These are phyloP conservation scores for Myotis daubentonii DNA, from an alignment of 2,797 vertebrate species.

Conservation along the genomic window DNA sequence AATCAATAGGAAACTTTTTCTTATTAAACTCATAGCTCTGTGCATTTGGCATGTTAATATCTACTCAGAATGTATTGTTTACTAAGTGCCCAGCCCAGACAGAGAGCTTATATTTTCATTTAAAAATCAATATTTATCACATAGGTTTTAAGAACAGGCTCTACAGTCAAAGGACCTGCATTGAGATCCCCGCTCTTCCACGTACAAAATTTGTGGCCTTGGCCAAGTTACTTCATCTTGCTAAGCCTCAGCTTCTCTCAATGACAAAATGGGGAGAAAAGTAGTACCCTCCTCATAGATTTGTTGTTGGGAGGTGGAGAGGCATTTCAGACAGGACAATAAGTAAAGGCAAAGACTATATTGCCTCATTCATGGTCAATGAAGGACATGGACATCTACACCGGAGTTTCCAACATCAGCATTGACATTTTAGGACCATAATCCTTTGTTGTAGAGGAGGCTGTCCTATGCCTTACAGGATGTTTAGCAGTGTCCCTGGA, in stretches of 20 bases:
- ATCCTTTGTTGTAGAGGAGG: not conserved
- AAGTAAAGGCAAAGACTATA: not conserved
- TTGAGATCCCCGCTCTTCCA: not conserved
- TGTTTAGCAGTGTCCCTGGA: not conserved
- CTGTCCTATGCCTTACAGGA: not conserved
- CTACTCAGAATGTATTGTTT: not conserved
- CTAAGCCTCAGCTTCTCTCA: slow-evolving; percentile 9
- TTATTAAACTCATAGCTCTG: not conserved
- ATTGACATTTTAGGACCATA: not conserved
- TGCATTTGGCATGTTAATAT: not conserved
- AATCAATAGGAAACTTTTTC: not conserved
- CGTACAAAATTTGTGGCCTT: not conserved
- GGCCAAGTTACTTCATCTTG: not conserved
- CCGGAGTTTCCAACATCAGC: not conserved
- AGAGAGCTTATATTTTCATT: not conserved
- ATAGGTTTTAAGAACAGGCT: not conserved
- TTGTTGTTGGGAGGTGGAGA: not conserved
- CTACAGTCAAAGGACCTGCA: not conserved
- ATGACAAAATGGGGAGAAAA: not conserved
- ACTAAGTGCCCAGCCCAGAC: not conserved
- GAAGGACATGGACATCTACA: not conserved
- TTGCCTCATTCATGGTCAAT: not conserved
- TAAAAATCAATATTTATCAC: not conserved
- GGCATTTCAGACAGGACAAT: not conserved
- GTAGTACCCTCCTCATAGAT: not conserved